Base-by-base conservation (phyloP, 2,797 vertebrate genomes). In the Phalloptychus januarius region DNA sequence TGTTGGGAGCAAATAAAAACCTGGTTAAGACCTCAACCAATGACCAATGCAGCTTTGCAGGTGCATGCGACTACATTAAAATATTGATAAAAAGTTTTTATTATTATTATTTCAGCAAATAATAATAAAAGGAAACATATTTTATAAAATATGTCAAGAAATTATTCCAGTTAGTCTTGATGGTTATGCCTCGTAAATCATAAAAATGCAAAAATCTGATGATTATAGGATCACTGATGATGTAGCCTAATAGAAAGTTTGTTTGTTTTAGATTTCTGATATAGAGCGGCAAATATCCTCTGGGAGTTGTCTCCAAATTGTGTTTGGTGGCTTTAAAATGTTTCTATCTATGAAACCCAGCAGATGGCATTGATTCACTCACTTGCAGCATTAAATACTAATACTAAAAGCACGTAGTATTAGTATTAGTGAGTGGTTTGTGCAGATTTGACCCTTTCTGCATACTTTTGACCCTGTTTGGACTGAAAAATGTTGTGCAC, bases 1-100 rank as follows among this genome's bases (percentile, higher is more conserved):
- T 72, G 46, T 74, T 65, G 7, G 65, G 65, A 72, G 12, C 15
- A 10, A 72, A 74, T 56, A 58, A 45, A 78, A 72, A 71, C 11
- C 25, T 58, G 31, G 67, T 80, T 38, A 36, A 7, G 13, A 63
- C 6, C 10, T 33, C 23, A 10, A 67, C 2, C 20, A n/a, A 25
- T 25, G 20, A 40, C 20, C 23, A 67, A 25, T 67, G 38, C 12
- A 42, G 10, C 10, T 67, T 67, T 36, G 1, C 18, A 20, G 10
- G 7, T 38, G 61, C 20, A 65, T 65, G 61, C 20, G 18, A 38
- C 23, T 20, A 11, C 33, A 20, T 36, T 18, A 1, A 36, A 67
- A 67, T 12, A 25, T 12, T 67, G 38, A 40, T 10, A n/a, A 18
- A 8, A 10, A 42, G 10, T 40, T 6, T 0, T 23, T 67, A n/a